Evolutionary conservation across 2,113 vertebrate species (phyloP).

Genomic region (Mobula birostris): DNA sequence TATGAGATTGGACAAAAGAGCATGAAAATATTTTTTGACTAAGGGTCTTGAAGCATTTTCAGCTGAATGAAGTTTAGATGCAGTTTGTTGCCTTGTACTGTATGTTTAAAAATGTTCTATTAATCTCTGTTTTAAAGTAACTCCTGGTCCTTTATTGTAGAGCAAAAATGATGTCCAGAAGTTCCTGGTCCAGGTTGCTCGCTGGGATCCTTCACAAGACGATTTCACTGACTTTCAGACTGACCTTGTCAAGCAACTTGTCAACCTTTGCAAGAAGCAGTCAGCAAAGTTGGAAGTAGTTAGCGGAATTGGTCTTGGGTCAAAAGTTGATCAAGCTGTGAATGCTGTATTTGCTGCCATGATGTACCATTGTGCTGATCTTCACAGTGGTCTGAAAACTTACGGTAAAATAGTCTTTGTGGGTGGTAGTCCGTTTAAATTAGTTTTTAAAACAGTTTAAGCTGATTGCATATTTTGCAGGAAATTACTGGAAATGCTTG

Average conservation of each 20-base stretch:
- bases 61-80: background rate
- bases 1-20: background rate
- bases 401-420: constrained; percentile 72
- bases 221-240: constrained; percentile 66
- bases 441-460: background rate
- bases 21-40: background rate
- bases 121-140: background rate
- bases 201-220: constrained; percentile 76
- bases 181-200: constrained; percentile 80
- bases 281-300: constrained; percentile 76
- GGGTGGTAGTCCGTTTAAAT: background rate
- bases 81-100: no score
- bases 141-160: background rate
- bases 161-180: constrained; percentile 45
- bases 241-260: constrained; percentile 76
- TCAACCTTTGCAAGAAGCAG: constrained; percentile 81
- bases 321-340: constrained; percentile 87
- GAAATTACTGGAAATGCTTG: constrained; percentile 27
- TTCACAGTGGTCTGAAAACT: constrained; percentile 72
- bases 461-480: constrained; percentile 42
- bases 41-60: background rate
- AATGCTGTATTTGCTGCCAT: constrained; percentile 92
- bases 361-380: constrained; percentile 86
- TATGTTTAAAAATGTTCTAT: no score
- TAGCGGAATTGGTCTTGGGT: constrained; percentile 52